Percentiles rank a stretch among this genome's conserved stretches.
Evolutionary conservation across 2,888 invertebrate genomes (phyloP).

Genomic region (Punctoribates punctum): DNA sequence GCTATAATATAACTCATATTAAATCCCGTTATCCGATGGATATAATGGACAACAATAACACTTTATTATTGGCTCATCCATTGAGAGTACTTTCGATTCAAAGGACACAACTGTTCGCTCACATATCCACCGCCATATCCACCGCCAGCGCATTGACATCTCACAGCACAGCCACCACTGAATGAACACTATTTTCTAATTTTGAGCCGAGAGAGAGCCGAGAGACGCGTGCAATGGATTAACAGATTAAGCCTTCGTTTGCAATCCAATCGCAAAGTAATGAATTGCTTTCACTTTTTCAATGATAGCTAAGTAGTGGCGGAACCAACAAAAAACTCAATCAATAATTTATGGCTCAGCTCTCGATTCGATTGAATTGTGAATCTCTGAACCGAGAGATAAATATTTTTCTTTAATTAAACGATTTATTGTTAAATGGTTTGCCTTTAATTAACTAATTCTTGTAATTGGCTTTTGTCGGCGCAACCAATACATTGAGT

Average conservation of each 20-base stretch:
- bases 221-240: constrained; percentile 15
- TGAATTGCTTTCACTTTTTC: neutral
- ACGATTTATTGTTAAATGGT: too few relatives aligned
- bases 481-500: too few relatives aligned
- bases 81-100: neutral
- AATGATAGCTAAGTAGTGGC: neutral
- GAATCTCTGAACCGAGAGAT: too few relatives aligned
- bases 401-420: too few relatives aligned
- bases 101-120: neutral
- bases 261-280: neutral
- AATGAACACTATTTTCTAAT: neutral
- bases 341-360: neutral
- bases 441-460: too few relatives aligned
- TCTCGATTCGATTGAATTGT: neutral
- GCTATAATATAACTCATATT: neutral
- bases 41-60: neutral
- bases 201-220: too few relatives aligned
- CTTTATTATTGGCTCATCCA: constrained; percentile 22
- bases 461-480: too few relatives aligned
- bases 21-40: neutral
- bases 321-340: neutral
- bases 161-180: too few relatives aligned
- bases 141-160: too few relatives aligned
- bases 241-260: constrained; percentile 6
- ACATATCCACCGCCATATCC: neutral